Evolutionary conservation across 1,140 invertebrate genomes (phyloP).

Genomic region (Eubasilissa regina): DNA sequence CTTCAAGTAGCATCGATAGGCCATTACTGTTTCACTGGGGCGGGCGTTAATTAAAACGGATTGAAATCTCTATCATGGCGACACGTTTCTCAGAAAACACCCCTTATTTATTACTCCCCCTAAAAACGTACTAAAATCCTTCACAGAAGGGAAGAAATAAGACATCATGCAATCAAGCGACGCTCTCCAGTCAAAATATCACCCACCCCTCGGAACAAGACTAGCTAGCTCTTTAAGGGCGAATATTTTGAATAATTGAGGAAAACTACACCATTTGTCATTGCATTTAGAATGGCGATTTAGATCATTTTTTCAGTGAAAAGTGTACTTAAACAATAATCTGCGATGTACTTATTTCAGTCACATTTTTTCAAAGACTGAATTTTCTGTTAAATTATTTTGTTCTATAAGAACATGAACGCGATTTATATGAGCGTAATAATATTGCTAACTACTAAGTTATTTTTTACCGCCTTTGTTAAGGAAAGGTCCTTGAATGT

Average conservation of each 20-base stretch:
- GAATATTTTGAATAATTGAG: conserved; percentile 6
- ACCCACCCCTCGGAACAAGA: neutral
- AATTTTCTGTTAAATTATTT: no score
- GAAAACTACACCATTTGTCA: conserved; percentile 1
- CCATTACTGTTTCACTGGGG: conserved; percentile 28
- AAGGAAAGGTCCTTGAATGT: no score
- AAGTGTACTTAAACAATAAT: neutral
- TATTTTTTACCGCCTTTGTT: no score
- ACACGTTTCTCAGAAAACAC: conserved; percentile 45
- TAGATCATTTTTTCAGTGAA: neutral
- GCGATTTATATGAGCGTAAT: no score
- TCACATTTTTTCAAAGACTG: no score
- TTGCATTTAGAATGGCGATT: conserved; percentile 9
- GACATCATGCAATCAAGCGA: conserved; percentile 2
- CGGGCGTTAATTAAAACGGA: conserved; percentile 43
- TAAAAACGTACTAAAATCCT: conserved; percentile 23
- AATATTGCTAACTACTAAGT: no score
- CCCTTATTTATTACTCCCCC: conserved; percentile 36
- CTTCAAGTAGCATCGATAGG: conserved; percentile 37
- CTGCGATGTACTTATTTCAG: no score
- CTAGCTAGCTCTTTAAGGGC: neutral
- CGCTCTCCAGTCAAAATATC: neutral
- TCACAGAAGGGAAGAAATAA: neutral
- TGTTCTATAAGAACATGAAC: no score
- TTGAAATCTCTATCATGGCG: conserved; percentile 45